Evolutionary conservation across 2,113 vertebrate genomes (phyloP).

Genomic region (Dermatemys mawii): DNA sequence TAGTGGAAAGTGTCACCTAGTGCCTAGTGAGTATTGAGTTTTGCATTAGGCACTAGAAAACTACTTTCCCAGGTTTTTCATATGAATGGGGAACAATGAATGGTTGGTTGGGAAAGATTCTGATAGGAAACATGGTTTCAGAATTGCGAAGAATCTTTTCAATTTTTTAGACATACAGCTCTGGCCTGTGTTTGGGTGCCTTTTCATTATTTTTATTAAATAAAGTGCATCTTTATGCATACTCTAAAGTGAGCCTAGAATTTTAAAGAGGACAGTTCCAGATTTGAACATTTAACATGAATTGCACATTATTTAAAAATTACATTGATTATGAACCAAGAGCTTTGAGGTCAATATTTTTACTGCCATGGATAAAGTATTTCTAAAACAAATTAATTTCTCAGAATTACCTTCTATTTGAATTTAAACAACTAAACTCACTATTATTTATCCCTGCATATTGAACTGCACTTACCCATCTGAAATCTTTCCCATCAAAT

Average conservation of each 20-base stretch:
- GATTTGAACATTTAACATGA: not conserved
- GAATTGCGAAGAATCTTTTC: not conserved
- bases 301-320: not conserved
- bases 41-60: not conserved
- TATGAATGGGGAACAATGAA: not conserved
- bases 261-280: not conserved
- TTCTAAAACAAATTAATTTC: not conserved
- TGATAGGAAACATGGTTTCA: not conserved
- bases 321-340: not conserved
- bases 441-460: not conserved
- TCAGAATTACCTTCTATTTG: not conserved
- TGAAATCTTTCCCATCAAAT: constrained; percentile 96
- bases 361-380: not conserved
- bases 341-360: not conserved
- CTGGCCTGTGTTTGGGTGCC: not conserved
- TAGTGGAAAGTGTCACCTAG: not conserved
- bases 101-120: not conserved
- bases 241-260: not conserved
- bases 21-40: not conserved
- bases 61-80: not conserved
- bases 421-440: not conserved
- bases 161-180: fast-evolving
- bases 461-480: constrained; percentile 87
- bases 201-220: not conserved
- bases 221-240: not conserved